A percentile compares a stretch with the other conserved stretches of the same genome.
Conservation (phyloP, 2,113 vertebrate genomes). For the Sinocyclocheilus anophthalmus region DNA sequence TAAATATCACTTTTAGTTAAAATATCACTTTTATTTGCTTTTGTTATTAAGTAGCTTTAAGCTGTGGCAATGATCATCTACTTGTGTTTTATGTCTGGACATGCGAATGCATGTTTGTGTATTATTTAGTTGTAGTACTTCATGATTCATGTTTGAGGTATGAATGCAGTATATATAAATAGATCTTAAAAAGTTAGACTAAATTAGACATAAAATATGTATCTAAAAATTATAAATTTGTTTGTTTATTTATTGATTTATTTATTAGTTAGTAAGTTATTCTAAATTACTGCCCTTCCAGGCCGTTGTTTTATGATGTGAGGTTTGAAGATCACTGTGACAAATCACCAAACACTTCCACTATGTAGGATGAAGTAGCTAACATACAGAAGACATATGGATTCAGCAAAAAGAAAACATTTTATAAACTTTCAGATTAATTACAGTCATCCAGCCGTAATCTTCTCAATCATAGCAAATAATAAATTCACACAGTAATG, state of each 20-base stretch:
- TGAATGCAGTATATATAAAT: too few species aligned
- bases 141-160: too few species aligned
- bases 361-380: background rate
- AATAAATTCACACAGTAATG: slow-evolving; percentile 24
- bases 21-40: too few species aligned
- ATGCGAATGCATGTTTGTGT: background rate
- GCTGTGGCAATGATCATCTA: background rate
- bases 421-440: background rate
- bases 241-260: too few species aligned
- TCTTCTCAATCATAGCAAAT: slow-evolving; percentile 29
- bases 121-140: background rate
- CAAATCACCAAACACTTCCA: background rate
- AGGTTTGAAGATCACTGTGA: background rate
- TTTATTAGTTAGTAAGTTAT: too few species aligned
- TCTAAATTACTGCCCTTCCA: too few species aligned
- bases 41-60: background rate
- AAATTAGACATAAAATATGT: too few species aligned
- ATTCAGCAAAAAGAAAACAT: background rate
- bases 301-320: background rate
- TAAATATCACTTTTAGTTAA: too few species aligned
- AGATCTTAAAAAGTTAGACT: too few species aligned
- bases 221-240: too few species aligned
- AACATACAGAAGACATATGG: background rate
- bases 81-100: background rate
- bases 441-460: slow-evolving; percentile 16